A percentile compares a stretch with the other conserved stretches of the same genome.
Conservation (phyloP, 2,888 invertebrate genomes). For the Agriopis aurantiaria region DNA sequence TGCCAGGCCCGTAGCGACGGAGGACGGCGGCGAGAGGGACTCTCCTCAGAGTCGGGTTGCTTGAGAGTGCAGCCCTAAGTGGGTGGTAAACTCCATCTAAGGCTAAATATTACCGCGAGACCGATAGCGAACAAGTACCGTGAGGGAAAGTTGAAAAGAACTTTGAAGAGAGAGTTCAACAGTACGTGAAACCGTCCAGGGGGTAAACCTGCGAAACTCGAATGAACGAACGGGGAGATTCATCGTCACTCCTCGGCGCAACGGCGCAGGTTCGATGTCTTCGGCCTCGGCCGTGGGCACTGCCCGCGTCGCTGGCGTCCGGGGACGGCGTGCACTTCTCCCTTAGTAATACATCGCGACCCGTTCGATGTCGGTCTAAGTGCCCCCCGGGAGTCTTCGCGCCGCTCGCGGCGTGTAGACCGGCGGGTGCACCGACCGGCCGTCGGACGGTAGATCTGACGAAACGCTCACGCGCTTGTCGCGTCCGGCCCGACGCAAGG, state of each 20-base stretch:
- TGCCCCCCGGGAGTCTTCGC: too few species aligned
- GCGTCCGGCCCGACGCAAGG: conserved; percentile 64
- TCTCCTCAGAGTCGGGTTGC: conserved; percentile 82
- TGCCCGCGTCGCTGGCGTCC: conserved; percentile 21
- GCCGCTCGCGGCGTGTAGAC: too few species aligned
- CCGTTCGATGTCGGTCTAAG: conserved; percentile 64
- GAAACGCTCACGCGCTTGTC: conserved; percentile 57
- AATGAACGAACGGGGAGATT: conserved; percentile 78
- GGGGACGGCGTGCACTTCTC: conserved; percentile 60
- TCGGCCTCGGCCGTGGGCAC: too few species aligned
- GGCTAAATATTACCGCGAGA: conserved; percentile 88
- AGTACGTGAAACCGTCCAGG: conserved; percentile 83
- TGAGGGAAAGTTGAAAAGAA: conserved; percentile 91
- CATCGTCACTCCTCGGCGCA: conserved; percentile 48
- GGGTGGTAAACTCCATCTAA: conserved; percentile 87
- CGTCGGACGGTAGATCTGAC: conserved; percentile 16
- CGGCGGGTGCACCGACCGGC: too few species aligned
- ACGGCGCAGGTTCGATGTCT: too few species aligned
- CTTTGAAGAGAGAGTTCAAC: conserved; percentile 88
- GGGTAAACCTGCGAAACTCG: conserved; percentile 86
- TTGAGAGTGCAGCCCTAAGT: conserved; percentile 88
- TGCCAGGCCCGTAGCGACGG: conserved; percentile 83
- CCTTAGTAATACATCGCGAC: conserved; percentile 84
- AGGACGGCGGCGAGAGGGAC: conserved; percentile 55
- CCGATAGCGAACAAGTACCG: conserved; percentile 89